phyloP scores from a whole-genome alignment of 2,797 vertebrate species.

The Crenuchus spilurus region DNA sequence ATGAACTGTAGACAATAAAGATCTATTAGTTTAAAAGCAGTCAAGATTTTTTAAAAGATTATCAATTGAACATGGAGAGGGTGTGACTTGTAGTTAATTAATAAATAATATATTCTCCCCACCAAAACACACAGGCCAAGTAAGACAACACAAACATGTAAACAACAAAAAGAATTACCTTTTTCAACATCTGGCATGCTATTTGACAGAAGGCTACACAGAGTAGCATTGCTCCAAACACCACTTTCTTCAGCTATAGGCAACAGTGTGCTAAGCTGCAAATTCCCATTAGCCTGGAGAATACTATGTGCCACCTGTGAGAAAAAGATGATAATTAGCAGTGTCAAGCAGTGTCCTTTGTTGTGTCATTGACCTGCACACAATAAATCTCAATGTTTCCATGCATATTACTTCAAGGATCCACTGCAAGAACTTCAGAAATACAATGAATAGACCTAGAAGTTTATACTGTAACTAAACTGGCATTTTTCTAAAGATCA shows the following conservation, averaged over 20 bases:
- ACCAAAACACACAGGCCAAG: constrained; percentile 71
- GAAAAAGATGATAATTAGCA: constrained; percentile 29
- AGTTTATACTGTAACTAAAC: not conserved
- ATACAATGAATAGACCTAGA: no score
- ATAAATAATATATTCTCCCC: no score
- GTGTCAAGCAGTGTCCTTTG: no score
- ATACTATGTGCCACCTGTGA: constrained; percentile 90
- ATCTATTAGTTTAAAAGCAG: not conserved
- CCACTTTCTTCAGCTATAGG: constrained; percentile 89
- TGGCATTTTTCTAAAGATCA: not conserved
- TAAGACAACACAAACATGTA: constrained; percentile 27
- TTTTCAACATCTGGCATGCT: constrained; percentile 85
- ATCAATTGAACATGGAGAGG: not conserved
- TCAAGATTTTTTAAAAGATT: not conserved
- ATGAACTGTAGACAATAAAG: constrained; percentile 79
- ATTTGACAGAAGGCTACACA: constrained; percentile 90
- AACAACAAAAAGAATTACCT: constrained; percentile 83
- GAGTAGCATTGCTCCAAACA: constrained; percentile 90
- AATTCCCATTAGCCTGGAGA: constrained; percentile 91
- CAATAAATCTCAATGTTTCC: not conserved
- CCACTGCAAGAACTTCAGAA: no score
- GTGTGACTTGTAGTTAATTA: no score
- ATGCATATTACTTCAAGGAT: no score
- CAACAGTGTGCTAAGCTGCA: constrained; percentile 88
- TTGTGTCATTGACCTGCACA: no score